Evolutionary conservation across 2,888 invertebrate genomes (phyloP), one percentile per base, ranked within the genome.

Genomic region (Amblyjoppa fuscipennis): DNA sequence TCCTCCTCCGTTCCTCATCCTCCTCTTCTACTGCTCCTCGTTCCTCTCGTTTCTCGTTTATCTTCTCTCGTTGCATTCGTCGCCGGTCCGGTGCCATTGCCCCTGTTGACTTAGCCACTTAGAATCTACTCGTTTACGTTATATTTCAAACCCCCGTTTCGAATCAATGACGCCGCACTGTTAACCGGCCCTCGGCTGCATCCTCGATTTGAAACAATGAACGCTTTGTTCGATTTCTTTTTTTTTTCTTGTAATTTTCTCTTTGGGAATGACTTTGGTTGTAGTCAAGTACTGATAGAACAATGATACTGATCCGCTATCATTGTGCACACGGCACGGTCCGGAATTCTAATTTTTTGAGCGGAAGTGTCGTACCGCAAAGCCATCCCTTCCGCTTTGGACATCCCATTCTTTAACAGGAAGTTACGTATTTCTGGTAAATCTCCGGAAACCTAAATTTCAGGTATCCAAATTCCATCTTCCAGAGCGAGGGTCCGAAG

Each of bases 91-190:
- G 90, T 91, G 90, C 91, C 90, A 89, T 88, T 89, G 88, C 90
- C 89, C 90, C 89, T 90, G 90, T 93, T 90, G 91, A 90, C 91
- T 92, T 92, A 91, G 91, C 90, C 92, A 91, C 90, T 93, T 92
- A 92, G 91, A 90, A 90, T 88, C 87, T 89, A 87, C 87, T 80
- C 68, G 77, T 78, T 76, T 81, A 85, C 83, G 69, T 64, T 51
- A 25, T 53, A 53, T 66, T 66, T 61, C 64, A 59, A 64, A 20
- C 61, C 28, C 11, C 25, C 61, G 59, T 69, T 79, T 68, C 69
- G 69, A 56, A 59, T 56, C 66, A 25, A 75, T 74, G n/a, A 79
- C 79, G 78, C 56, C 49, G 68, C 53, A 61, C 45, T 34, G 11
- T 25, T 11, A 59, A 59, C 25, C 59, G 28, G 5, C 16, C 3